These are phyloP conservation scores for Aurelia sp. DNA, from an alignment of 30 jellyfish, hydroid and myxozoan species.

Conservation along the genomic window DNA sequence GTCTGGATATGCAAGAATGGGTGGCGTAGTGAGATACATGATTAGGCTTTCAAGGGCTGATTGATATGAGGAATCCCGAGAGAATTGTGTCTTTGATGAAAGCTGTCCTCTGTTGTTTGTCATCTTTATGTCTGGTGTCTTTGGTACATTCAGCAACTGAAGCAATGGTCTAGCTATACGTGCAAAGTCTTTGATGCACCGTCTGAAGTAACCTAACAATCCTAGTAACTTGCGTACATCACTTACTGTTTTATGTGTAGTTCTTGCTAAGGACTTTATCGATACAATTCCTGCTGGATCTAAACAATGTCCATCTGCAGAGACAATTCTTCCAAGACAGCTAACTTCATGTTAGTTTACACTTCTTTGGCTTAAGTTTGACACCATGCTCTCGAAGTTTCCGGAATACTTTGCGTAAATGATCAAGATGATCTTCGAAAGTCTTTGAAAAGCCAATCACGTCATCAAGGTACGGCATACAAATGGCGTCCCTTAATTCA, in stretches of 20 bases:
- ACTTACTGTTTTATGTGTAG: conserved; percentile 8
- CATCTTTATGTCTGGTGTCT: background rate
- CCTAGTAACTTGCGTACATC: conserved; percentile 38
- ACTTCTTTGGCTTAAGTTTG: too few relatives aligned
- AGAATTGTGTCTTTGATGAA: conserved; percentile 10
- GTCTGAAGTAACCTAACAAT: conserved; percentile 35
- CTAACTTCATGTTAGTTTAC: too few relatives aligned
- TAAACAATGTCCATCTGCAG: conserved; percentile 16
- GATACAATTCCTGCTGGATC: background rate
- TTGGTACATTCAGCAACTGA: conserved; percentile 35
- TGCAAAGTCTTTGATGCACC: conserved; percentile 30
- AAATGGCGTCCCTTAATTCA: background rate
- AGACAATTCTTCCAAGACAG: too few relatives aligned
- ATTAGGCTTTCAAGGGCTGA: conserved; percentile 11
- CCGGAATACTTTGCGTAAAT: conserved; percentile 11
- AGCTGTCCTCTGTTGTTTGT: conserved; percentile 17
- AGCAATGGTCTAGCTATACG: conserved; percentile 35
- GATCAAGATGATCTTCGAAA: conserved; percentile 31
- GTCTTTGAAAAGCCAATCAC: conserved; percentile 26
- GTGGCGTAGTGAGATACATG: conserved; percentile 16
- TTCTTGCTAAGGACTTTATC: conserved; percentile 7
- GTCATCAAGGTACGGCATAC: conserved; percentile 32
- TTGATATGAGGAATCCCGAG: background rate
- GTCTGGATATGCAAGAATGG: conserved; percentile 23
- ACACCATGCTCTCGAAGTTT: too few relatives aligned